Evolutionary conservation across 2,888 invertebrate species (phyloP), one percentile per base, ranked within the genome.

Genomic region (Muscina levida): DNA sequence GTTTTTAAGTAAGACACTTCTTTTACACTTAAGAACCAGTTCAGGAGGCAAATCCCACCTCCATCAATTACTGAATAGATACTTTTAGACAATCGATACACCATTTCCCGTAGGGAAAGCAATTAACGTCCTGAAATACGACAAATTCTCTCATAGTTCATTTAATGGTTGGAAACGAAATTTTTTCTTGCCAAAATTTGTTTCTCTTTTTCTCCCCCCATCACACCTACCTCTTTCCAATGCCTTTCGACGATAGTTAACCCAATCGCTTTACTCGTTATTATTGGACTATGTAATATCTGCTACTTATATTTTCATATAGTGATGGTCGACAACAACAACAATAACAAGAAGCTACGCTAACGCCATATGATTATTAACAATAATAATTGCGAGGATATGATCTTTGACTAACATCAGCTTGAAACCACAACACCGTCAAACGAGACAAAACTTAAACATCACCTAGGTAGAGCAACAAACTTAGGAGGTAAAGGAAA

Each of bases 281-380:
- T 53, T 53, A 53, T 13, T 53, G 13, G 53, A 53, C 22, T 53
- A 53, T 53, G 53, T 24, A 53, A 24, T 24, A 53, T 22, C 19
- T 53, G 53, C 53, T 53, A 53, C 53, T 53, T 53, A 53, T 22
- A 53, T 13, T 11, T 22, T 51, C 51, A 53, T 51, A 31, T 31
- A 31, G 4, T 8, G 31, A 31, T 31, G 22, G 13, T 26, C 22
- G 48, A 37, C 24, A 13, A 39, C 26, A 24, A 65, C 15, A n/a
- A n/a, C n/a, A n/a, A n/a, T n/a, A n/a, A n/a, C n/a, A n/a, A n/a
- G n/a, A n/a, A n/a, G n/a, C n/a, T n/a, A 24, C 8, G 10, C 39
- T 72, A 77, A 72, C 72, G 59, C 72, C 59, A 59, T 39, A 51
- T 71, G 39, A 71, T 24, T 37, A 48, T 6, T 26, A 68, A 68